phyloP scores from a whole-genome alignment of 2,888 invertebrate species.

The Theristus sp. region DNA sequence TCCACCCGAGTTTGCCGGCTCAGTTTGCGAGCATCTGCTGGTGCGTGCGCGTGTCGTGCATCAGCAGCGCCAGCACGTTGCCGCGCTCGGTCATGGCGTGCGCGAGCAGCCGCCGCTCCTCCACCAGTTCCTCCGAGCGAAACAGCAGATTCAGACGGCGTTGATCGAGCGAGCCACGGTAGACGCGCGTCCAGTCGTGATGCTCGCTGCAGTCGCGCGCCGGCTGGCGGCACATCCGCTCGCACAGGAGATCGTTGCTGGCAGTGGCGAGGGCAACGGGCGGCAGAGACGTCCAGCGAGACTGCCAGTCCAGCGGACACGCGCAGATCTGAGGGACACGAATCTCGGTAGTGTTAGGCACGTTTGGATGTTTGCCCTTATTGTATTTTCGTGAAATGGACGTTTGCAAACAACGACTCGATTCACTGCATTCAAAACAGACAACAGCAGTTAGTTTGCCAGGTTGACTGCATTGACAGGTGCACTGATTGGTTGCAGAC shows the following conservation, averaged over 20 bases:
- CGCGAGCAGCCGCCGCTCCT: conserved; percentile 8
- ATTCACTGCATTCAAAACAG: too few species aligned
- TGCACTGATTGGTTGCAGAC: too few species aligned
- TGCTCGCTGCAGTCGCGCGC: neutral
- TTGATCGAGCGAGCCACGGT: conserved; percentile 12
- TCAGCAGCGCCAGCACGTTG: conserved; percentile 11
- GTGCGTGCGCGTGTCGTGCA: too few species aligned
- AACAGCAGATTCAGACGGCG: conserved; percentile 12
- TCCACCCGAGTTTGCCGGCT: too few species aligned
- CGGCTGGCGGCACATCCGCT: neutral
- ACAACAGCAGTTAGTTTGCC: too few species aligned
- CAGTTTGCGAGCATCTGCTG: too few species aligned
- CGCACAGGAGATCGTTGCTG: neutral
- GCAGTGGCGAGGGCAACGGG: neutral
- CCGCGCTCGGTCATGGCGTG: conserved; percentile 7
- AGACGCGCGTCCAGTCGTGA: neutral
- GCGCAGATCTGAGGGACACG: neutral
- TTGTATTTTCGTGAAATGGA: too few species aligned
- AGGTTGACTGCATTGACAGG: too few species aligned
- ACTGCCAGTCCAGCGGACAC: neutral
- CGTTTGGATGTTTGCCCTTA: too few species aligned
- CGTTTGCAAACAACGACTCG: too few species aligned
- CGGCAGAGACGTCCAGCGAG: neutral
- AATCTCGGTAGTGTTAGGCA: neutral
- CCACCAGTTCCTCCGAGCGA: conserved; percentile 13